A percentile compares a stretch with the other conserved stretches of the same genome.
These are phyloP conservation scores for Morbakka virulenta DNA, from an alignment of 30 jellyfish, hydroid and myxozoan genomes.

Conservation along the genomic window DNA sequence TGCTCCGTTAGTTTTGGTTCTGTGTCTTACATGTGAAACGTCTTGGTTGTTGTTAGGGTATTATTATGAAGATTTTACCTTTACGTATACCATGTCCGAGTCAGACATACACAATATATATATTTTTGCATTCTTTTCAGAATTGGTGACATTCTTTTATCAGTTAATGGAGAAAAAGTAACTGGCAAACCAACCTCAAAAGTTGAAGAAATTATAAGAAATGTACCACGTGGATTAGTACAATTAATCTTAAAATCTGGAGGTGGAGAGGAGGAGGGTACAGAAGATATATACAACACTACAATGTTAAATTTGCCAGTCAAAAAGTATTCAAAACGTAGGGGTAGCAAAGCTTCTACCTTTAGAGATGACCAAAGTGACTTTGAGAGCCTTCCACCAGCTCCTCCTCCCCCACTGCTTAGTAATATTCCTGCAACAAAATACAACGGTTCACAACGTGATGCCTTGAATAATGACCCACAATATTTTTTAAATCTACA, in stretches of 20 bases:
- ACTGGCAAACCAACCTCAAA: conserved; percentile 90
- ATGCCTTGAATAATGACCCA: not conserved
- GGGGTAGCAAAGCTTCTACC: not conserved
- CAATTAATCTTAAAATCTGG: conserved; percentile 72
- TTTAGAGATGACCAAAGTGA: conserved; percentile 70
- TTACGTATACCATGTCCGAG: too few relatives aligned
- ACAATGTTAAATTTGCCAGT: not conserved
- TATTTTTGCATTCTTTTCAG: too few relatives aligned
- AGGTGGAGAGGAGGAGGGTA: not conserved
- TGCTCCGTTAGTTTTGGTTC: too few relatives aligned
- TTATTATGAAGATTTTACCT: too few relatives aligned
- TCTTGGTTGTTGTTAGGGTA: too few relatives aligned
- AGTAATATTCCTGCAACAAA: not conserved
- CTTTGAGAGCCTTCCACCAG: conserved; percentile 82
- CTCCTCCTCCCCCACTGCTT: conserved; percentile 84
- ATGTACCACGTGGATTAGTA: conserved; percentile 88
- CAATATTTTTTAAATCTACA: not conserved
- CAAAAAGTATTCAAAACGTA: not conserved
- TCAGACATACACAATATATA: too few relatives aligned
- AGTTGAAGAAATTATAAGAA: conserved; percentile 56
- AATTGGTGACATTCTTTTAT: conserved; percentile 74
- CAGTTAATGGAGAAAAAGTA: conserved; percentile 78
- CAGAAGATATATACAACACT: not conserved
- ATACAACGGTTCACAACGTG: not conserved
- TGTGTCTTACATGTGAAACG: too few relatives aligned